A percentile compares a stretch with the other conserved stretches of the same genome.
These are phyloP conservation scores for Stenurella melanura DNA, from an alignment of 2,888 invertebrate species.

Conservation along the genomic window DNA sequence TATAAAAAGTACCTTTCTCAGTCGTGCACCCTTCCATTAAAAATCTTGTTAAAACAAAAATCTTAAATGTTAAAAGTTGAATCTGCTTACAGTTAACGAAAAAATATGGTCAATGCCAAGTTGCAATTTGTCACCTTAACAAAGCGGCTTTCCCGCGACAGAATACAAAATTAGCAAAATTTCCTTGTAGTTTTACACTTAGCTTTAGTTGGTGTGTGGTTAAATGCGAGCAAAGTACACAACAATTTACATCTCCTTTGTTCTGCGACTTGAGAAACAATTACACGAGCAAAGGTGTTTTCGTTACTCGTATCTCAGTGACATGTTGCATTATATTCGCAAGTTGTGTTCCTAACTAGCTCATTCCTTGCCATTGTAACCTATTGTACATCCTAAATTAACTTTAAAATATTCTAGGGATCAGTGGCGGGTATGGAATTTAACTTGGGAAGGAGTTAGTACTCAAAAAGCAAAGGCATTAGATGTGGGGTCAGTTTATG, in stretches of 20 bases:
- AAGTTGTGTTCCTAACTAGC: constrained; percentile 64
- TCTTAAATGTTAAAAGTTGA: not conserved
- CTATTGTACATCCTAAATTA: constrained; percentile 67
- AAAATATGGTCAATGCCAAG: constrained; percentile 14
- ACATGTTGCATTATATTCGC: constrained; percentile 66
- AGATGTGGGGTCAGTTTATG: no score
- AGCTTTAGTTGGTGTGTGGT: constrained; percentile 43
- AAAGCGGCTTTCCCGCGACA: constrained; percentile 12
- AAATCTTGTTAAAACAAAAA: not conserved
- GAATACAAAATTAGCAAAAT: constrained; percentile 48
- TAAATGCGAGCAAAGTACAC: constrained; percentile 62
- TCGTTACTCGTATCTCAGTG: constrained; percentile 58
- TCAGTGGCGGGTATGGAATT: constrained; percentile 38
- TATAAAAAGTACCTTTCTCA: no score
- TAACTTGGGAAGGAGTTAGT: not conserved
- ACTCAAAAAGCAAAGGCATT: no score
- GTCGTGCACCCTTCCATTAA: no score
- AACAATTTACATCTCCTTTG: constrained; percentile 61
- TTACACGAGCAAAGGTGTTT: constrained; percentile 60
- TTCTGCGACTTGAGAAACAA: constrained; percentile 59
- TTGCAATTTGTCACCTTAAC: constrained; percentile 25
- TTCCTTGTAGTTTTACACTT: constrained; percentile 50
- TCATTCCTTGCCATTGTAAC: constrained; percentile 69
- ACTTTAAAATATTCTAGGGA: constrained; percentile 55
- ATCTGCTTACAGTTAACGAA: not conserved